Conservation (phyloP, 2,888 invertebrate genomes). For the Minunthozetes semirufus region DNA sequence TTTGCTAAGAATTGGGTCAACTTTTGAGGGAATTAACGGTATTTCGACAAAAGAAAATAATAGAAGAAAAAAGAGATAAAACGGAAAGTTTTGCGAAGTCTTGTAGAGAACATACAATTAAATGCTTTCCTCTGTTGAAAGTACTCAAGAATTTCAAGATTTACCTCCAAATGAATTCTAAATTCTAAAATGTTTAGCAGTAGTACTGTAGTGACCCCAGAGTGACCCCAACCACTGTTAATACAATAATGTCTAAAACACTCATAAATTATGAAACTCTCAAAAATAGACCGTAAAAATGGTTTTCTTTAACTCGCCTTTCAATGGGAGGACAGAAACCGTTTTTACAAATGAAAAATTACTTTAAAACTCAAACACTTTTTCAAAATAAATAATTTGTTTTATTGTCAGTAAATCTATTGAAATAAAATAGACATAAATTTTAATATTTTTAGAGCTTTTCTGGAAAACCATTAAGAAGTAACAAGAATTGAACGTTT, state of each 20-base stretch:
- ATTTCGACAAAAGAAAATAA: background rate
- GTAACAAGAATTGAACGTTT: too few relatives aligned
- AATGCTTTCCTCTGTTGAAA: background rate
- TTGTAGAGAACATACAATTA: background rate
- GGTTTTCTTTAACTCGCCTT: background rate
- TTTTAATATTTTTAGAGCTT: too few relatives aligned
- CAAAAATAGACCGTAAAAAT: conserved; percentile 6
- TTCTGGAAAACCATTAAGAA: too few relatives aligned
- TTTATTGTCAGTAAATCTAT: too few relatives aligned
- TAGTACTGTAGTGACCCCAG: background rate
- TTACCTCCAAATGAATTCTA: background rate
- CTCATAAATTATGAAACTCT: background rate
- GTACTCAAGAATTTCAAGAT: background rate
- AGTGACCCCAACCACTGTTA: too few relatives aligned
- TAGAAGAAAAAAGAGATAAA: background rate
- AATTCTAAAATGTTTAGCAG: too few relatives aligned
- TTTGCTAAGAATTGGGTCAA: conserved; percentile 1
- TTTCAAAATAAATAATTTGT: too few relatives aligned
- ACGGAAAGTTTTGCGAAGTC: background rate
- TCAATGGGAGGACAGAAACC: background rate
- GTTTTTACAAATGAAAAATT: background rate
- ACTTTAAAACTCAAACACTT: background rate
- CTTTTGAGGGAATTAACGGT: background rate
- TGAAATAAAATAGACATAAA: too few relatives aligned
- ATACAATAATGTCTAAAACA: background rate